Evolutionary conservation across 2,797 vertebrate genomes (phyloP).

Genomic region (Enteromius trimaculatus): DNA sequence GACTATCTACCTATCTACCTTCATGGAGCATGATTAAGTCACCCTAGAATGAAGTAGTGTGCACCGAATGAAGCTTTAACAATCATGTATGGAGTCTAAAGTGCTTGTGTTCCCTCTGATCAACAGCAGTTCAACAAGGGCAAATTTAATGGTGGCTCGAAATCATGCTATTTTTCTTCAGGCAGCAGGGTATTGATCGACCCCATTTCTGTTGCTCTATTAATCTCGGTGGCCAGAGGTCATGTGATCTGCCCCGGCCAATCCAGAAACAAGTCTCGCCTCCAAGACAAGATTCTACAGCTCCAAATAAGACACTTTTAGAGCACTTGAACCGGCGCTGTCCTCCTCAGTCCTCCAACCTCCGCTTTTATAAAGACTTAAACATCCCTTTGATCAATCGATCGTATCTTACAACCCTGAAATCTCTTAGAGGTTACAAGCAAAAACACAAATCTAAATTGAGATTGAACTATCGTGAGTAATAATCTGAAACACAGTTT

Average conservation of each 20-base stretch:
- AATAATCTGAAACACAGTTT: constrained; percentile 18
- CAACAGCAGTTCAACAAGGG: constrained; percentile 32
- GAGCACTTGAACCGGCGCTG: constrained; percentile 74
- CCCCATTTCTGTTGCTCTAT: constrained; percentile 84
- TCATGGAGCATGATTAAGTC: constrained; percentile 13
- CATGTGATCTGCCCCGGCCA: constrained; percentile 62
- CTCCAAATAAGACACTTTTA: constrained; percentile 23
- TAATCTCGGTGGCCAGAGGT: constrained; percentile 67
- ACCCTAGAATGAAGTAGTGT: constrained; percentile 30
- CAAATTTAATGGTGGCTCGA: constrained; percentile 34
- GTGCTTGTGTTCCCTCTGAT: constrained; percentile 11
- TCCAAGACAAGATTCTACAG: constrained; percentile 29
- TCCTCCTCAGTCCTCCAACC: constrained; percentile 58
- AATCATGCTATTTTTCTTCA: constrained; percentile 41
- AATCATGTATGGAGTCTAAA: constrained; percentile 30
- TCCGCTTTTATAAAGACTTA: constrained; percentile 47
- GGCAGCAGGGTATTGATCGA: constrained; percentile 70
- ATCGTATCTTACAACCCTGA: constrained; percentile 35
- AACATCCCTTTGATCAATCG: constrained; percentile 33
- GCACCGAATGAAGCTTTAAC: constrained; percentile 24
- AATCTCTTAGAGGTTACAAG: constrained; percentile 19
- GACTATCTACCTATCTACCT: neutral
- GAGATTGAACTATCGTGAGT: constrained; percentile 36
- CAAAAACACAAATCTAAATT: constrained; percentile 40
- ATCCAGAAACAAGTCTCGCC: constrained; percentile 45